Evolutionary conservation across 2,113 vertebrate genomes (phyloP).

Genomic region (Leptobrachium ailaonicum): DNA sequence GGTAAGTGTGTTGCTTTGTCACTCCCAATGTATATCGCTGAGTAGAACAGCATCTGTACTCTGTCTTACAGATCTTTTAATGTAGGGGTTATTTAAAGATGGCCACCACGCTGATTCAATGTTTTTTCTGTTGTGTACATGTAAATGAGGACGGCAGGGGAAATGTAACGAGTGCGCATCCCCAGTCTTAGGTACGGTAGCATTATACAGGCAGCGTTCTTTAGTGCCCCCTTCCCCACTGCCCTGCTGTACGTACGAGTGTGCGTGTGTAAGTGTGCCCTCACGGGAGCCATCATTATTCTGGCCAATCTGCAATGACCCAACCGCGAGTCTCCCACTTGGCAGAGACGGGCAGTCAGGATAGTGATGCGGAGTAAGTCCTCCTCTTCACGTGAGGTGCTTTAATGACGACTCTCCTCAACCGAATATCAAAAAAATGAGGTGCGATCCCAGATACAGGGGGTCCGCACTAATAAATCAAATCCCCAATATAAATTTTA

Average conservation of each 20-base stretch:
- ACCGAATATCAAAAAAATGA: background rate
- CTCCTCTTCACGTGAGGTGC: background rate
- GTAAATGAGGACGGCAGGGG: slow-evolving; percentile 22
- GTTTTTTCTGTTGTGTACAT: slow-evolving; percentile 32
- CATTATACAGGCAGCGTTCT: slow-evolving; percentile 4
- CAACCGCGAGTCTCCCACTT: background rate
- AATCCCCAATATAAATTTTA: background rate
- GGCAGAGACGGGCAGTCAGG: background rate
- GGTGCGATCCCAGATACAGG: background rate
- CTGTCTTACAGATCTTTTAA: slow-evolving; percentile 41
- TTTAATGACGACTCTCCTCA: background rate
- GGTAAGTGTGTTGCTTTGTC: slow-evolving; percentile 47
- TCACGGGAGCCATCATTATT: slow-evolving; percentile 18
- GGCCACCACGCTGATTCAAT: slow-evolving; percentile 29
- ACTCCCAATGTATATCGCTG: slow-evolving; percentile 47
- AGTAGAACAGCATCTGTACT: slow-evolving; percentile 47
- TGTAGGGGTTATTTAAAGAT: slow-evolving; percentile 40
- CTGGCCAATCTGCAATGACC: background rate
- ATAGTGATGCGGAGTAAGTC: background rate
- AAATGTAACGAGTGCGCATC: slow-evolving; percentile 11
- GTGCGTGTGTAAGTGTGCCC: background rate
- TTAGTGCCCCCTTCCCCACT: background rate
- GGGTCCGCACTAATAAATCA: background rate
- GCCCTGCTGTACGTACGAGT: background rate
- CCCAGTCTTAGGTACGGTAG: slow-evolving; percentile 19